Conservation (phyloP, 2,113 vertebrate genomes). For the Zosterops lateralis region DNA sequence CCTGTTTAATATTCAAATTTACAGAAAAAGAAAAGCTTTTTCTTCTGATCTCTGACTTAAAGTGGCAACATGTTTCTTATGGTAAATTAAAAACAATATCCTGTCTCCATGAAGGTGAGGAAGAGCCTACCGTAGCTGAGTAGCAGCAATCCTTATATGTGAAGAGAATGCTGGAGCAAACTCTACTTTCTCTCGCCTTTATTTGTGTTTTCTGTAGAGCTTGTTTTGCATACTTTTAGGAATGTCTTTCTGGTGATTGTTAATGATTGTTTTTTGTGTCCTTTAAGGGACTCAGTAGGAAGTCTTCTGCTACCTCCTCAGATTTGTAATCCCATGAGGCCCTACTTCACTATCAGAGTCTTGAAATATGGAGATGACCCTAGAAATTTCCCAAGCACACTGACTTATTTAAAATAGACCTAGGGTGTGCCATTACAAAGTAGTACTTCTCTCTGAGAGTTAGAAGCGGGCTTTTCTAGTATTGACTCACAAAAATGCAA, state of each 20-base stretch:
- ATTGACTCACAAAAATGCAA: not conserved
- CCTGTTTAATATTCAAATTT: not conserved
- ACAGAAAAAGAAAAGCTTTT: fast-evolving
- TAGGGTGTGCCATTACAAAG: not conserved
- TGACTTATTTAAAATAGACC: not conserved
- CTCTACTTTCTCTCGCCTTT: not conserved
- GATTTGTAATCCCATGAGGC: not conserved
- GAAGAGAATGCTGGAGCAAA: not conserved
- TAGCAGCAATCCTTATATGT: not conserved
- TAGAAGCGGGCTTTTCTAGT: not conserved
- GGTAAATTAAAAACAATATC: not conserved
- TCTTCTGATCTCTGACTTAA: not conserved
- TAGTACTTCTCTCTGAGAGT: not conserved
- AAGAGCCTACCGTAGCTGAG: not conserved
- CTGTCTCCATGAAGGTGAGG: not conserved
- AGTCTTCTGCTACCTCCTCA: not conserved
- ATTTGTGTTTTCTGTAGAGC: not conserved
- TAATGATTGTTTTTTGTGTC: not conserved
- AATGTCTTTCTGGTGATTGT: not conserved
- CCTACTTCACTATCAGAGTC: not conserved
- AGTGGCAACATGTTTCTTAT: not conserved
- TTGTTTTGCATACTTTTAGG: not conserved
- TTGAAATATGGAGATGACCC: not conserved
- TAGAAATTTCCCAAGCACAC: not conserved
- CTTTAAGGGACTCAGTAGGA: not conserved